A percentile compares a stretch with the other conserved stretches of the same genome.
Evolutionary conservation across 2,888 invertebrate species (phyloP).

Genomic region (Helleia helle): DNA sequence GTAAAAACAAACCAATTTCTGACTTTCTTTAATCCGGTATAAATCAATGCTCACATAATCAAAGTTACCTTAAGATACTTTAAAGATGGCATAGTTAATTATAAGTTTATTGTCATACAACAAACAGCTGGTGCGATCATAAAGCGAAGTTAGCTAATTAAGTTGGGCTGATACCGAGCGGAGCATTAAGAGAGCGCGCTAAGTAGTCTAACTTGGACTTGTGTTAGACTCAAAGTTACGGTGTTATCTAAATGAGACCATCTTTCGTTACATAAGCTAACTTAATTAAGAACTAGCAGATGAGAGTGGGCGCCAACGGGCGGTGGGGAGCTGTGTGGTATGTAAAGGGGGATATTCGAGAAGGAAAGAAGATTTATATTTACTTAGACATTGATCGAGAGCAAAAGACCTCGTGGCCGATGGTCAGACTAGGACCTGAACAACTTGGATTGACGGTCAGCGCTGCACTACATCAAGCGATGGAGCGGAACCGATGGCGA

Average conservation of each 20-base stretch:
- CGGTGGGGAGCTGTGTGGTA: slow-evolving; percentile 40
- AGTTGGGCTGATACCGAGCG: slow-evolving; percentile 26
- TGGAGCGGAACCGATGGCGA: no score
- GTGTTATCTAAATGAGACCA: slow-evolving; percentile 75
- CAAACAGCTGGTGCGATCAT: slow-evolving; percentile 31
- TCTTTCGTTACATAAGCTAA: slow-evolving; percentile 76
- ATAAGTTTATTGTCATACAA: slow-evolving; percentile 25
- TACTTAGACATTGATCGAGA: no score
- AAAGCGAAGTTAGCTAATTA: slow-evolving; percentile 45
- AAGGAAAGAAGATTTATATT: no score
- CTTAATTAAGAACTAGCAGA: slow-evolving; percentile 75
- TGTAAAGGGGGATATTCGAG: no score
- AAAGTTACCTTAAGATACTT: no score
- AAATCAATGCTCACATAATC: no score
- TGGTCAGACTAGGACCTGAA: no score
- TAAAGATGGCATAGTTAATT: slow-evolving; percentile 22
- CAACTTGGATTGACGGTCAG: no score
- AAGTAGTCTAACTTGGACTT: slow-evolving; percentile 56
- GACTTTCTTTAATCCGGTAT: no score
- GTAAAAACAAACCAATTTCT: no score
- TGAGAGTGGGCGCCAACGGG: slow-evolving; percentile 69
- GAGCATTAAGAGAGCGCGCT: slow-evolving; percentile 36
- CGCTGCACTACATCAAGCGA: no score
- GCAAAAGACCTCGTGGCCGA: no score
- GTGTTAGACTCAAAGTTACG: slow-evolving; percentile 63